These are phyloP conservation scores for Eptesicus fuscus DNA, from an alignment of 2,113 vertebrate species.

Conservation along the genomic window DNA sequence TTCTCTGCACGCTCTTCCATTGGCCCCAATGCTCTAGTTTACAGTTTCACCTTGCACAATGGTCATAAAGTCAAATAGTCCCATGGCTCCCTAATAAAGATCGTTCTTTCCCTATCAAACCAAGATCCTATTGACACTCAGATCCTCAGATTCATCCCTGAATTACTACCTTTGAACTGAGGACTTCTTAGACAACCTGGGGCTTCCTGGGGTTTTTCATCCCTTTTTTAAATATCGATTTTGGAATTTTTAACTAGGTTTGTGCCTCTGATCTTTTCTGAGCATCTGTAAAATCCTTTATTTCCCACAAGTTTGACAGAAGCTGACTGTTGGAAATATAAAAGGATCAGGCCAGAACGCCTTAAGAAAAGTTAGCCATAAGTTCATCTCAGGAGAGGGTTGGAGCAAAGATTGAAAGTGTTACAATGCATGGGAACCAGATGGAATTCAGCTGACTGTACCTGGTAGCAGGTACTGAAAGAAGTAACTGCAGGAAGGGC, in stretches of 20 bases:
- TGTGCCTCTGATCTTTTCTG: slow-evolving; percentile 85
- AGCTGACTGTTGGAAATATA: slow-evolving; percentile 75
- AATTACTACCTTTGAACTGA: slow-evolving; percentile 86
- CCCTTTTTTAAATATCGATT: slow-evolving; percentile 83
- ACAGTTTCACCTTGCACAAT: slow-evolving; percentile 78
- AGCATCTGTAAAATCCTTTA: slow-evolving; percentile 81
- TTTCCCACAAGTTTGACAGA: slow-evolving; percentile 79
- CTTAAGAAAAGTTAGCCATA: slow-evolving; percentile 50
- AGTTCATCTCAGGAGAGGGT: slow-evolving; percentile 29
- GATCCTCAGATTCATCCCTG: slow-evolving; percentile 82
- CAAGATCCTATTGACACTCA: slow-evolving; percentile 82
- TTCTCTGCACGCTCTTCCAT: not conserved
- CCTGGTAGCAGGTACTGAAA: not conserved
- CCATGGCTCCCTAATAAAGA: slow-evolving; percentile 65
- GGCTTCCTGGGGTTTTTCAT: slow-evolving; percentile 82
- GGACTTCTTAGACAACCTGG: slow-evolving; percentile 80
- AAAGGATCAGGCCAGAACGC: slow-evolving; percentile 65
- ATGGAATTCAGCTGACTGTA: not conserved
- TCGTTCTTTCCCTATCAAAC: slow-evolving; percentile 80
- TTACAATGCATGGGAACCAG: not conserved
- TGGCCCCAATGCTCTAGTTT: not conserved
- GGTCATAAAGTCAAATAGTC: slow-evolving; percentile 78
- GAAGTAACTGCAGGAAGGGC: not conserved
- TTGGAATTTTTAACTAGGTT: slow-evolving; percentile 85
- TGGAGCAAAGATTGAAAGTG: not conserved